Evolutionary conservation across 1,140 invertebrate species (phyloP).

Genomic region (Diachasma alloeum): DNA sequence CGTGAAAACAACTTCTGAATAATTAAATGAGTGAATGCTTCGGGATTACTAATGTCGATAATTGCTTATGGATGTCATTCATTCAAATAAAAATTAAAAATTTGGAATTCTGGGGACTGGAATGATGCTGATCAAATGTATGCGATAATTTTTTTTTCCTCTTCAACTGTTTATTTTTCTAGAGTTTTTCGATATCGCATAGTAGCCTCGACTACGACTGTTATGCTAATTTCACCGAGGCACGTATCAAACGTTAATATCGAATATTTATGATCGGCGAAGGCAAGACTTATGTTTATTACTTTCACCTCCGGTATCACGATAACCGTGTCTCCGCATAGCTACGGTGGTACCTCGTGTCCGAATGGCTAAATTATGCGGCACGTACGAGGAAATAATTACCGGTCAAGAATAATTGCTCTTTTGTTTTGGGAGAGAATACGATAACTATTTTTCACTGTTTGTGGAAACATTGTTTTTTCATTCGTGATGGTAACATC

Average conservation of each 20-base stretch:
- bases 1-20: not conserved
- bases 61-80: not conserved
- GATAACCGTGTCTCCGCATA: constrained; percentile 37
- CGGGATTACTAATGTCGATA: not conserved
- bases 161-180: not conserved
- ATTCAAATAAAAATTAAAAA: not conserved
- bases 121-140: not conserved
- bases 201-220: constrained; percentile 23
- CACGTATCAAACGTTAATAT: constrained; percentile 62
- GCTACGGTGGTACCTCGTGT: constrained; percentile 12
- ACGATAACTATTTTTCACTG: not conserved
- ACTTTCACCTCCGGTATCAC: constrained; percentile 58
- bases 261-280: constrained; percentile 60
- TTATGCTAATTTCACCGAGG: constrained; percentile 57
- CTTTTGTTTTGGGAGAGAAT: constrained; percentile 24
- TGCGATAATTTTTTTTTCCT: not conserved
- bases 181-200: not conserved
- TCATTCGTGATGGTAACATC: too few relatives aligned
- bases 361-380: constrained; percentile 35
- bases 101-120: not conserved
- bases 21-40: not conserved
- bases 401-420: constrained; percentile 33
- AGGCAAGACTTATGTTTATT: constrained; percentile 61
- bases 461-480: not conserved
- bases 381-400: constrained; percentile 29